phyloP scores from a whole-genome alignment of 2,113 vertebrate species.

The Ammodytes dubius region DNA sequence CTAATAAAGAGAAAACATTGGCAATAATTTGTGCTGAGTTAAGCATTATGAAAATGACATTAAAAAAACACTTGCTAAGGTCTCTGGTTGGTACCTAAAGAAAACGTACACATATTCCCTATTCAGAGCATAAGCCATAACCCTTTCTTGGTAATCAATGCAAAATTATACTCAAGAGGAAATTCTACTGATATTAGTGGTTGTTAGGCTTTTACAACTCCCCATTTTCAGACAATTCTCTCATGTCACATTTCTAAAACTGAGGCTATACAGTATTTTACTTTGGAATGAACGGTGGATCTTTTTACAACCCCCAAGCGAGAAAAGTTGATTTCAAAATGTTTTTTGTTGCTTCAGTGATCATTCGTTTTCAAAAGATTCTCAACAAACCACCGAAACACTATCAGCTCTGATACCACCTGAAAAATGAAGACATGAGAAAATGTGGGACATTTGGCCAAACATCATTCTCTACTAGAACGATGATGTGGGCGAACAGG shows the following conservation, averaged over 20 bases:
- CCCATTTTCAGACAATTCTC: not conserved
- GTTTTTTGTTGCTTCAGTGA: slow-evolving; percentile 21
- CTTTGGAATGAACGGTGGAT: slow-evolving; percentile 1
- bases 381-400: not conserved
- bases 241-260: slow-evolving; percentile 16
- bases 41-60: not conserved
- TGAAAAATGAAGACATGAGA: slow-evolving; percentile 4
- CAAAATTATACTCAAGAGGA: slow-evolving; percentile 9
- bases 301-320: not conserved
- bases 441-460: slow-evolving; percentile 44
- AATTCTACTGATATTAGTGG: not conserved
- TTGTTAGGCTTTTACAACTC: not conserved
- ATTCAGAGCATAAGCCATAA: not conserved
- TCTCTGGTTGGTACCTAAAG: slow-evolving; percentile 13
- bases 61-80: slow-evolving; percentile 8
- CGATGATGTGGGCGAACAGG: slow-evolving; percentile 64
- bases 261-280: not conserved
- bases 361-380: not conserved
- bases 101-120: not conserved
- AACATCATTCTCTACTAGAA: slow-evolving; percentile 56
- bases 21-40: slow-evolving; percentile 20
- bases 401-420: not conserved
- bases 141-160: slow-evolving; percentile 1
- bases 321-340: not conserved
- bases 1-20: not conserved